These are phyloP conservation scores for Brachyrhaphis roseni DNA, from an alignment of 2,797 vertebrate species.

Conservation along the genomic window DNA sequence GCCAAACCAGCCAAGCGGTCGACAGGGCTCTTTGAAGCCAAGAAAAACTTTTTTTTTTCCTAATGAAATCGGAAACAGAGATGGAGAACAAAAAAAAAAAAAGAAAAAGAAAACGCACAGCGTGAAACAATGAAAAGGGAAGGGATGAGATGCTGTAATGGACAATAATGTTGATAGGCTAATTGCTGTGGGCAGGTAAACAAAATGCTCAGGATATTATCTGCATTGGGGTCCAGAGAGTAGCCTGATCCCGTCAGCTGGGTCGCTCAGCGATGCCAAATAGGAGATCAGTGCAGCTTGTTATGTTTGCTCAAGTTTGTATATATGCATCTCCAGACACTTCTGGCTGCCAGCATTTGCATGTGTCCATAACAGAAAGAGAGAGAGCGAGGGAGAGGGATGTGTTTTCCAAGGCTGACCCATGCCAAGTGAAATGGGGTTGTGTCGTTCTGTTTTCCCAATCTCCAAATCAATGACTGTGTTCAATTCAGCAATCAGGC, in stretches of 20 bases:
- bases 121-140: slow-evolving; percentile 27
- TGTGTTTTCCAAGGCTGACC: slow-evolving; percentile 45
- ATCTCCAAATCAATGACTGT: slow-evolving; percentile 66
- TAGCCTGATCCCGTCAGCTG: slow-evolving; percentile 55
- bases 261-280: slow-evolving; percentile 68
- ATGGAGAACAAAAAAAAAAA: slow-evolving; percentile 28
- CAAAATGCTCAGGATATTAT: slow-evolving; percentile 34
- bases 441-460: slow-evolving; percentile 39
- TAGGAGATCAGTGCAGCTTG: slow-evolving; percentile 74
- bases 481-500: slow-evolving; percentile 54
- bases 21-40: slow-evolving; percentile 36
- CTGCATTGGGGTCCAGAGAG: slow-evolving; percentile 54
- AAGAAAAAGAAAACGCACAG: slow-evolving; percentile 16
- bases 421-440: slow-evolving; percentile 59
- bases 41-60: slow-evolving; percentile 38
- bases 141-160: slow-evolving; percentile 28
- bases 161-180: slow-evolving; percentile 23
- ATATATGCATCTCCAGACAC: slow-evolving; percentile 52
- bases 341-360: slow-evolving; percentile 57
- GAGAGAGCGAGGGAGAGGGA: slow-evolving; percentile 6
- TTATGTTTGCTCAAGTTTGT: slow-evolving; percentile 37
- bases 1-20: slow-evolving; percentile 54
- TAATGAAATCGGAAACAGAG: slow-evolving; percentile 49
- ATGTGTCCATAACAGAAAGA: slow-evolving; percentile 3
- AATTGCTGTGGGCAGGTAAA: slow-evolving; percentile 2